Evolutionary conservation across 1,140 invertebrate genomes (phyloP).

Genomic region (Sipha flava): DNA sequence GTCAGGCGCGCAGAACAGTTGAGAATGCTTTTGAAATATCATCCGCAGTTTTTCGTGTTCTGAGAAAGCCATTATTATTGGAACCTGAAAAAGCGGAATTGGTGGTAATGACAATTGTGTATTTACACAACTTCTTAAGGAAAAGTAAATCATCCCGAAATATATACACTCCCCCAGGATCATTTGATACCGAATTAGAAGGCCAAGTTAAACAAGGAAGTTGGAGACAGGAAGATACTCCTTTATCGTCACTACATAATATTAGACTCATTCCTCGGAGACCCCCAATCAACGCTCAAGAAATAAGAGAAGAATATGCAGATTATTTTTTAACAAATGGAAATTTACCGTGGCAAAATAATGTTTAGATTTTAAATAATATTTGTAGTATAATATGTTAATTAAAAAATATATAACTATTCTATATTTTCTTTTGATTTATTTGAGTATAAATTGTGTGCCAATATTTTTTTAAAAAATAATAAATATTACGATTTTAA

Average conservation of each 20-base stretch:
- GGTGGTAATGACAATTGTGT: neutral
- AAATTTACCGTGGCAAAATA: neutral
- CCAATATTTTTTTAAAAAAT: too few species aligned
- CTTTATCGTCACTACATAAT: neutral
- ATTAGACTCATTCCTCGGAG: neutral
- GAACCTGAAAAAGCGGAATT: neutral
- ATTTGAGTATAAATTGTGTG: too few species aligned
- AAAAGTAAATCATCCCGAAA: conserved; percentile 2
- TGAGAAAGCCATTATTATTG: neutral
- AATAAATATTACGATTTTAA: too few species aligned
- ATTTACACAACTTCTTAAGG: conserved; percentile 41
- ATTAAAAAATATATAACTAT: too few species aligned
- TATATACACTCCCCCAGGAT: neutral
- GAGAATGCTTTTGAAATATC: too few species aligned
- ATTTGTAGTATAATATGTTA: too few species aligned
- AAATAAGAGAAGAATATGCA: neutral
- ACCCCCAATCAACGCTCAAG: neutral
- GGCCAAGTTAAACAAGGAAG: neutral
- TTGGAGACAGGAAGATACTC: neutral
- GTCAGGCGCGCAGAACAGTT: too few species aligned
- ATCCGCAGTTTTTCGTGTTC: conserved; percentile 21
- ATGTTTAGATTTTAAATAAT: too few species aligned
- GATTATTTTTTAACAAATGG: neutral
- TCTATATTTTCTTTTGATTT: too few species aligned
- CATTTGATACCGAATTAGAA: neutral